phyloP scores from a whole-genome alignment of 2,888 invertebrate species.

The Dynastes hyllus region DNA sequence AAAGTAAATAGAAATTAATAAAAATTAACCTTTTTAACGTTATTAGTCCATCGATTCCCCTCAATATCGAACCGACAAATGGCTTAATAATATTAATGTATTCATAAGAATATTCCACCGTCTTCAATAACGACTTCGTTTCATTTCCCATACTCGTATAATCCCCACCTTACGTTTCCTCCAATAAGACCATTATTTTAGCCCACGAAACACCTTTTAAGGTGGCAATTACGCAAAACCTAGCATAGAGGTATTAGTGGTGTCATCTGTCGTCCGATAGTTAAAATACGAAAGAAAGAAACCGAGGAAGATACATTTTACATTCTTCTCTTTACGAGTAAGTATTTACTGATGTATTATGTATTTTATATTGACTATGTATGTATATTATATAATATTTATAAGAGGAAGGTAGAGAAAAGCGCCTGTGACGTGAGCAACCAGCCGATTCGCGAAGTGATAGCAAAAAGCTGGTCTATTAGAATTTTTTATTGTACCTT shows the following conservation, averaged over 20 bases:
- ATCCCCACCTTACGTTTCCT: not conserved
- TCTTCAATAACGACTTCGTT: not conserved
- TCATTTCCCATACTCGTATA: not conserved
- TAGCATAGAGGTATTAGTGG: conserved; percentile 18
- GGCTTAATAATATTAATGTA: conserved; percentile 21
- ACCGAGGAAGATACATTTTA: not conserved
- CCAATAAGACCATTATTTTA: not conserved
- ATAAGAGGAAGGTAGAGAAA: conserved; percentile 49
- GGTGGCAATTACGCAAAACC: not conserved
- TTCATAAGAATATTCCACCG: conserved; percentile 30
- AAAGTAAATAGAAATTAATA: not conserved
- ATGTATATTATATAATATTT: conserved; percentile 6
- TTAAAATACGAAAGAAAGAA: not conserved
- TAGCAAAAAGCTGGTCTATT: conserved; percentile 56
- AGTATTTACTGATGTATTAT: not conserved
- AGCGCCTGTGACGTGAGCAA: conserved; percentile 58
- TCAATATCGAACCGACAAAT: conserved; percentile 20
- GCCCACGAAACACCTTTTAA: not conserved
- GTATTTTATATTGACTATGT: conserved; percentile 4
- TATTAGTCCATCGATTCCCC: conserved; percentile 13
- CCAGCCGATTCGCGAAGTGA: conserved; percentile 52
- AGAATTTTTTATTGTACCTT: conserved; percentile 67
- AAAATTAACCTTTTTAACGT: not conserved
- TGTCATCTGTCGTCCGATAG: conserved; percentile 44
- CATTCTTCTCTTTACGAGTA: not conserved